phyloP scores from a whole-genome alignment of 2,797 vertebrate species.

The Sebastes iracundus region DNA sequence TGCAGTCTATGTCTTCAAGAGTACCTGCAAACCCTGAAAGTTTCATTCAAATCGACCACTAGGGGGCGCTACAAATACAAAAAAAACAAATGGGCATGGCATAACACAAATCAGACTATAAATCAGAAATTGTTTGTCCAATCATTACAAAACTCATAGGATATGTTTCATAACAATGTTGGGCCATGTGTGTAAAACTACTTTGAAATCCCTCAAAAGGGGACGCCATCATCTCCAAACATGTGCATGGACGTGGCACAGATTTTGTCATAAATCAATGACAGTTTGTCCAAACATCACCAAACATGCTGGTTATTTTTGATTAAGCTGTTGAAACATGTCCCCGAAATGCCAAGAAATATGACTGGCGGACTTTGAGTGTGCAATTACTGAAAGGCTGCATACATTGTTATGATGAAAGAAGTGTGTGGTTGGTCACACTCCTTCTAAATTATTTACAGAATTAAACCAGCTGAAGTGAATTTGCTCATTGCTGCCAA shows the following conservation, averaged over 20 bases:
- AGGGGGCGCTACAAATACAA: too few species aligned
- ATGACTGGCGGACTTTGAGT: too few species aligned
- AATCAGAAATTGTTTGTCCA: background rate
- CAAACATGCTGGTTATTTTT: background rate
- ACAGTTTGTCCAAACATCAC: background rate
- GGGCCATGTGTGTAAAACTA: background rate
- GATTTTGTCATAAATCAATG: background rate
- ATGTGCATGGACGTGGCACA: background rate
- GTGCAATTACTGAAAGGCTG: too few species aligned
- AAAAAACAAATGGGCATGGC: background rate
- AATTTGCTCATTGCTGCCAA: too few species aligned
- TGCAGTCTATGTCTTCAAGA: too few species aligned
- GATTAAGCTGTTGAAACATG: too few species aligned
- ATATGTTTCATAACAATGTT: background rate
- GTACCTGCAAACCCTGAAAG: too few species aligned
- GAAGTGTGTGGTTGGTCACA: too few species aligned
- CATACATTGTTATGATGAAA: too few species aligned
- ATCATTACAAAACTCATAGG: background rate
- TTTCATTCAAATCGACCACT: background rate
- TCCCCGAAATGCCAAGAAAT: too few species aligned
- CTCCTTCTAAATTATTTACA: too few species aligned
- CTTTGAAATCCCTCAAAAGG: background rate
- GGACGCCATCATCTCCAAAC: background rate
- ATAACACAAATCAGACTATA: background rate
- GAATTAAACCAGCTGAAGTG: too few species aligned